These are phyloP conservation scores for Macrobrachium rosenbergii DNA, from an alignment of 1,140 invertebrate genomes.

Conservation along the genomic window DNA sequence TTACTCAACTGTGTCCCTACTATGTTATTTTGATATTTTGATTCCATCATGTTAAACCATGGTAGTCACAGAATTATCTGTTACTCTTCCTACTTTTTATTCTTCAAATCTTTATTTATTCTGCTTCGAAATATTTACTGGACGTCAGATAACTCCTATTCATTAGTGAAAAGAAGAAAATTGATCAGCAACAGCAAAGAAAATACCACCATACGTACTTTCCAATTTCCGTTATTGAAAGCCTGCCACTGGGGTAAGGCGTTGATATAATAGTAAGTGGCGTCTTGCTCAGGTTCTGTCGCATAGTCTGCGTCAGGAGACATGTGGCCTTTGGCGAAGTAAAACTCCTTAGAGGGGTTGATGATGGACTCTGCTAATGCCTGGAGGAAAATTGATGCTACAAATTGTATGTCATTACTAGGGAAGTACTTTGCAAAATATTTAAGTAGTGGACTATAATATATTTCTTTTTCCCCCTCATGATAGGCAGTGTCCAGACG, in stretches of 20 bases:
- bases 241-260: conserved; percentile 67
- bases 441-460: background rate
- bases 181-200: too few relatives aligned
- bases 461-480: too few relatives aligned
- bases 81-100: too few relatives aligned
- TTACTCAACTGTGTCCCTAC: too few relatives aligned
- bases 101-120: too few relatives aligned
- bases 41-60: too few relatives aligned
- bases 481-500: background rate
- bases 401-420: background rate
- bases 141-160: background rate
- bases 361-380: conserved; percentile 39
- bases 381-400: background rate
- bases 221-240: conserved; percentile 72
- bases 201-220: conserved; percentile 76
- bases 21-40: too few relatives aligned
- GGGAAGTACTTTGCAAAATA: background rate
- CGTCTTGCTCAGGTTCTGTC: conserved; percentile 64
- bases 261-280: conserved; percentile 68
- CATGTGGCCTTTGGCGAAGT: conserved; percentile 67
- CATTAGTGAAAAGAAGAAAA: background rate
- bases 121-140: background rate
- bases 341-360: conserved; percentile 47
- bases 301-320: conserved; percentile 68
- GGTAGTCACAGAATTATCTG: too few relatives aligned